These are phyloP conservation scores for Catagonus wagneri DNA, from an alignment of 2,113 vertebrate species.

Conservation along the genomic window DNA sequence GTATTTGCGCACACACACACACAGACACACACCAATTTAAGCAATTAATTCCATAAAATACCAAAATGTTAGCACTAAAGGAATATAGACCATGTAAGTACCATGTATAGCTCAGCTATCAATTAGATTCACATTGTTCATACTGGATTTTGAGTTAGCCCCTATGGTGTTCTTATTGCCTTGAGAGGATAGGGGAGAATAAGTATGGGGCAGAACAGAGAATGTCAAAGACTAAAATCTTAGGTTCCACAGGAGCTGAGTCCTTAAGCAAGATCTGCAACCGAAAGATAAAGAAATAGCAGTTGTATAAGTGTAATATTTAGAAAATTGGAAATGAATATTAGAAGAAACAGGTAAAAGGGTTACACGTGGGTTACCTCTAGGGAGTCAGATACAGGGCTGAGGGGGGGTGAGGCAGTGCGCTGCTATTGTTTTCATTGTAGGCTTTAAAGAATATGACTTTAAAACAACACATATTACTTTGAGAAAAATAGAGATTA, in stretches of 20 bases:
- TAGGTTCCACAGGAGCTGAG: neutral
- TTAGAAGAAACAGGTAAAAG: conserved; percentile 22
- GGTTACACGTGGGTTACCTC: neutral
- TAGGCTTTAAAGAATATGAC: conserved; percentile 29
- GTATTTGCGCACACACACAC: neutral
- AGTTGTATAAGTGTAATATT: conserved; percentile 45
- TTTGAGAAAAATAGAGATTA: conserved; percentile 32
- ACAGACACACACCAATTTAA: neutral
- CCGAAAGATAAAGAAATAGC: conserved; percentile 6
- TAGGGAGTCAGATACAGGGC: neutral
- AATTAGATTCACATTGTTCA: neutral
- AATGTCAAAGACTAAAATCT: conserved; percentile 26
- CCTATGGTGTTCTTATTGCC: neutral
- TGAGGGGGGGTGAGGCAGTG: neutral
- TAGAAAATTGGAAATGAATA: conserved; percentile 40
- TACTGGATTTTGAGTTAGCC: neutral
- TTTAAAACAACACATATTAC: conserved; percentile 13
- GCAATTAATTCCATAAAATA: neutral
- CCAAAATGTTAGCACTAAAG: neutral
- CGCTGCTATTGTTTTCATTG: conserved; percentile 36
- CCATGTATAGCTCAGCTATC: neutral
- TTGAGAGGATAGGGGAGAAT: neutral
- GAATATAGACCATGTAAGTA: neutral
- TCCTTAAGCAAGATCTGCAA: conserved; percentile 50
- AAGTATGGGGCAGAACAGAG: neutral